Conservation (phyloP, 2,888 invertebrate species). For the Leptothorax acervorum region DNA sequence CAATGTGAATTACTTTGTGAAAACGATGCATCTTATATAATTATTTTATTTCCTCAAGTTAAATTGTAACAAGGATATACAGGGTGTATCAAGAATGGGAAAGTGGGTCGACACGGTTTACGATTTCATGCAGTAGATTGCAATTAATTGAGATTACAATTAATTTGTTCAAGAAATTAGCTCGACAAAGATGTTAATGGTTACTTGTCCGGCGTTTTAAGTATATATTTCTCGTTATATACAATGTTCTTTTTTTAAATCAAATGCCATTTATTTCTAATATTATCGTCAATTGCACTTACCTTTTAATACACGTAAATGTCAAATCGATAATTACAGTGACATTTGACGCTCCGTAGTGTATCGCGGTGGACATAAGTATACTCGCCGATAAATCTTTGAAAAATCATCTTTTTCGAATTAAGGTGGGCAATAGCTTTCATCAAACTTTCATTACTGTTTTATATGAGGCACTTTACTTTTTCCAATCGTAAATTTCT, state of each 20-base stretch:
- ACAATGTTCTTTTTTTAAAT: neutral
- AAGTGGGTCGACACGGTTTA: neutral
- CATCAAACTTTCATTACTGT: neutral
- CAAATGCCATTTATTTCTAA: neutral
- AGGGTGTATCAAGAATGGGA: neutral
- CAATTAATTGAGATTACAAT: neutral
- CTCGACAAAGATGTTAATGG: neutral
- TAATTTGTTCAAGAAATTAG: neutral
- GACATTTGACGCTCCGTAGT: neutral
- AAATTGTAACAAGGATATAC: neutral
- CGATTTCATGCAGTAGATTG: neutral
- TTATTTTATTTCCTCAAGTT: slow-evolving; percentile 8
- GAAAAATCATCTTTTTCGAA: neutral
- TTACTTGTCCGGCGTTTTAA: neutral
- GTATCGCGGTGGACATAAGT: neutral
- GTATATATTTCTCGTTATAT: slow-evolving; percentile 2
- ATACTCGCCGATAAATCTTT: neutral
- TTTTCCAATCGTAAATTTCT: slow-evolving; percentile 5
- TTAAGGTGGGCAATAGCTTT: neutral
- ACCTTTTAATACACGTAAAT: slow-evolving; percentile 17
- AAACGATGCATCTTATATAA: slow-evolving; percentile 12
- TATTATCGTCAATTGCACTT: neutral
- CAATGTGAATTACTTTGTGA: neutral
- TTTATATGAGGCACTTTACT: neutral
- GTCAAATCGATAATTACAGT: neutral